These are phyloP conservation scores for Tupaia tana DNA, from an alignment of 2,113 vertebrate species.

Conservation along the genomic window DNA sequence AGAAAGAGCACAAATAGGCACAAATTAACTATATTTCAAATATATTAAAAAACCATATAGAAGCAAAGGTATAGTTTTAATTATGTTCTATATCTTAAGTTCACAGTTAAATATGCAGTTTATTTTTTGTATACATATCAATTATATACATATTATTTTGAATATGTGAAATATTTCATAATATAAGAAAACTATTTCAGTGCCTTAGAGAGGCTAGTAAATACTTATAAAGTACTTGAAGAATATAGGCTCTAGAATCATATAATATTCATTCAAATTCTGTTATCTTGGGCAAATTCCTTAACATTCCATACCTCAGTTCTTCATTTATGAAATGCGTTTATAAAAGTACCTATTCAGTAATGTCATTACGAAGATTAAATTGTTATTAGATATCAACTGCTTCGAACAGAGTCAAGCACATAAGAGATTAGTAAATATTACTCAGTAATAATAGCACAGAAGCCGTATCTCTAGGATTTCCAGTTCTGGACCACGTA, in stretches of 20 bases:
- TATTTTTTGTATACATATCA: background rate
- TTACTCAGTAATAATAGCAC: background rate
- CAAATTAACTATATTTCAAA: background rate
- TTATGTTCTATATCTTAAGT: background rate
- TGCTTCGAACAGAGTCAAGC: background rate
- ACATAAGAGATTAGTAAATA: background rate
- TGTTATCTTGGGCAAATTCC: constrained; percentile 3
- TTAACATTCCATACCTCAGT: background rate
- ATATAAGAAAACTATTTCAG: background rate
- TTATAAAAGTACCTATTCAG: background rate
- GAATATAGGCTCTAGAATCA: background rate
- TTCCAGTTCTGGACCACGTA: background rate
- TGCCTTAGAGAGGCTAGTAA: background rate
- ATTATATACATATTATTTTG: background rate
- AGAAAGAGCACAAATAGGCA: background rate
- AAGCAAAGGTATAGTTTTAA: background rate
- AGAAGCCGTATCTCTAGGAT: background rate
- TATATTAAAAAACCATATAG: background rate
- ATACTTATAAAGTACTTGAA: background rate
- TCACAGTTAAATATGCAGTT: background rate
- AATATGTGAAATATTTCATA: background rate
- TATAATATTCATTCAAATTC: background rate
- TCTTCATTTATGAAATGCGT: background rate
- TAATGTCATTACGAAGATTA: background rate
- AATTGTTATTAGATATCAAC: background rate